Evolutionary conservation across 2,888 invertebrate species (phyloP), one percentile per base, ranked within the genome.

Genomic region (Geophilus truncorum): DNA sequence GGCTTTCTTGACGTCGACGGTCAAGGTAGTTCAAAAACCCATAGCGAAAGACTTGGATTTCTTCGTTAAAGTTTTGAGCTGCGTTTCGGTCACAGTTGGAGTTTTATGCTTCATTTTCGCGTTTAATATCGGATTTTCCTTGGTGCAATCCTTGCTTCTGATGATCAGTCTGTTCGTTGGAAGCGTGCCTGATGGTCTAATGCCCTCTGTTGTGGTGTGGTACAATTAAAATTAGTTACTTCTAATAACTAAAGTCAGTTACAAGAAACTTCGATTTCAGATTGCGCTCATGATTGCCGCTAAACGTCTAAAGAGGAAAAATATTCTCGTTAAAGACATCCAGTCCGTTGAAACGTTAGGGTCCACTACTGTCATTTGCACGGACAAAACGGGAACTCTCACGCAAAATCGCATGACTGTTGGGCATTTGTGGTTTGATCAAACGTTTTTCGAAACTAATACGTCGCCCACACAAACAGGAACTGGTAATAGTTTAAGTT

Each of bases 161-260:
- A 76, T 83, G 18, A 85, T 85, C 21, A 82, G 83, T 32, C 79
- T 84, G 77, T 81, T 84, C 62, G 84, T 84, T n/a, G 84, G 85
- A n/a, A 85, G 85, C 75, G 84, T 84, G 4, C 84, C 84, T 10
- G 84, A 84, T 81, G 84, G 84, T 36, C 57, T 84, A 10, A 62
- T 83, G 10, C 81, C 82, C 3, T 81, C 81, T 30, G 83, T 84
- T n/a, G n/a, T n/a, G n/a, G n/a, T 83, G 99, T 98, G 81, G 98
- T 90, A 85, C 86, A 87, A 18, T 10, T 57, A 1, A 23, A 4
- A 5, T 5, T 5, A 23, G 4, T 62, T 28, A 15, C 23, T 32
- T 40, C 12, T 15, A 10, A 10, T 18, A 10, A 9, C 7, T 51
- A 15, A 9, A 51, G 5, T 51, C 9, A 6, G 18, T 51, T 9